Percentiles rank a stretch among this genome's conserved stretches.
Conservation (phyloP, 2,113 vertebrate genomes). For the Sinosuthora webbiana region DNA sequence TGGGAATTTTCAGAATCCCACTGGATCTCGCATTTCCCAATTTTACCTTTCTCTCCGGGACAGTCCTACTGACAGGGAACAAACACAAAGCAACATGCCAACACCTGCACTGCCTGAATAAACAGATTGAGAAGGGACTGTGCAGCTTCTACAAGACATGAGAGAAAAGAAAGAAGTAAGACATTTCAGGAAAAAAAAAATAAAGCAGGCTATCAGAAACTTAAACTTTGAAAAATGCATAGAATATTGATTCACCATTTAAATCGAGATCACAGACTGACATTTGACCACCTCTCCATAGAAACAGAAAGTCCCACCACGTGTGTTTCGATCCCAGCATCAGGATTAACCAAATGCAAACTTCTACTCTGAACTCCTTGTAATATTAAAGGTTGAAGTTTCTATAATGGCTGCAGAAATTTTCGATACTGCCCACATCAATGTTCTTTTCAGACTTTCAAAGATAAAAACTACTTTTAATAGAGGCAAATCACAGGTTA, state of each 20-base stretch:
- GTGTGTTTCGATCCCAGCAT: not conserved
- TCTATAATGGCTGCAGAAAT: not conserved
- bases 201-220: not conserved
- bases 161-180: not conserved
- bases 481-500: not conserved
- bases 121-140: too few species aligned
- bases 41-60: not conserved
- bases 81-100: not conserved
- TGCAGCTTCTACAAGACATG: not conserved
- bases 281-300: not conserved
- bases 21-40: not conserved
- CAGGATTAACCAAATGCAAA: not conserved
- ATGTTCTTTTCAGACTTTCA: not conserved
- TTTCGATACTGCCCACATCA: not conserved
- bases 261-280: not conserved
- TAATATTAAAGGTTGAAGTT: not conserved
- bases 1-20: not conserved
- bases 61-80: not conserved
- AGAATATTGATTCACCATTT: not conserved
- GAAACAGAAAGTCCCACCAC: not conserved
- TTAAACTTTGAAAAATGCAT: not conserved
- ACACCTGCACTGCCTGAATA: not conserved
- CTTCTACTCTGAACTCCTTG: not conserved
- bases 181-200: not conserved
- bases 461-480: not conserved